Base-by-base conservation (phyloP, 2,888 invertebrate species). In the Dioctria rufipes region DNA sequence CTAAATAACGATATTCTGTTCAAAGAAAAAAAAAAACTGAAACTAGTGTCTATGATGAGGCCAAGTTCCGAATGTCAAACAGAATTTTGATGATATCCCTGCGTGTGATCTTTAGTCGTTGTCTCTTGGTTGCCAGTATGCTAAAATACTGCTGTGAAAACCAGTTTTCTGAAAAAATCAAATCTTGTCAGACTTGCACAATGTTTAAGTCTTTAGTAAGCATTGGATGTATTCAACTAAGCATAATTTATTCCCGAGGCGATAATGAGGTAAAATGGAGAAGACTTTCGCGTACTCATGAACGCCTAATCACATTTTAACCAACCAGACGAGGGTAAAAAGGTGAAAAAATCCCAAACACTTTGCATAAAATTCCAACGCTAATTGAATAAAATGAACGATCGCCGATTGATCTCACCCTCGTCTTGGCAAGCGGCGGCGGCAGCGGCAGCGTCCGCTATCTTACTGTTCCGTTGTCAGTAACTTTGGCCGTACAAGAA, bases 201-300 rank as follows among this genome's bases (percentile, higher is more conserved):
- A 79, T 67, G 67, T 79, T 79, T 54, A 58, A 79, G 58, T 60
- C 60, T 67, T 69, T 67, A 42, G 67, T 79, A 79, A 79, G 67
- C 79, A 79, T 58, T 79, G 58, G 67, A 67, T 79, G 67, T 54
- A 51, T 79, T 58, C 60, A 58, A 54, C 78, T 79, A 66, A 87
- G 85, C 86, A 87, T 88, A 88, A 88, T 88, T 87, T 87, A 88
- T 88, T 87, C 85, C 87, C 87, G 84, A 85, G 87, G 88, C 88
- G 88, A 88, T 88, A 88, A 88, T 88, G 88, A 88, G 88, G 86
- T 86, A 88, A 88, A 88, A 88, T 83, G 83, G 81, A 81, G 67
- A 77, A 77, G 77, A 63, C 77, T 77, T 77, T 77, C 77, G 63
- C 63, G 63, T 77, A 63, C 77, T 67, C 66, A 78, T 66, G 66